These are phyloP conservation scores for Theocolax elegans DNA, from an alignment of 1,140 invertebrate species.

Conservation along the genomic window DNA sequence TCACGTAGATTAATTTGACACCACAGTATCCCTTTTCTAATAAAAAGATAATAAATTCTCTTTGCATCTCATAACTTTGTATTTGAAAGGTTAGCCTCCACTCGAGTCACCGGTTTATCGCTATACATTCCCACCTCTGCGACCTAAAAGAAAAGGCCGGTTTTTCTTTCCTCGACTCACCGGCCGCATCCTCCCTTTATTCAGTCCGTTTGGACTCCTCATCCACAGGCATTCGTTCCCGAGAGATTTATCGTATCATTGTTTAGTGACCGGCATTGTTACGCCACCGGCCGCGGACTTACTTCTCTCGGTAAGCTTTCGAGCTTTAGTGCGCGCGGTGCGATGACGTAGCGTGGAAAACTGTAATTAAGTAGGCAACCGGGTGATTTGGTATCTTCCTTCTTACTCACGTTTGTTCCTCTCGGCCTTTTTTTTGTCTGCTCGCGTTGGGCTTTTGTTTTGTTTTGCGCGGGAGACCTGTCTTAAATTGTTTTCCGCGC, in stretches of 20 bases:
- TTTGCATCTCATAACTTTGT: no score
- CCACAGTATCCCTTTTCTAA: no score
- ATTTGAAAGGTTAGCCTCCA: no score
- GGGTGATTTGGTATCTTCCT: constrained; percentile 1
- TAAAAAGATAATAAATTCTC: no score
- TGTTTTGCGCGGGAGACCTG: neutral
- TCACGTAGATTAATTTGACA: no score
- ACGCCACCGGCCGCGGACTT: neutral
- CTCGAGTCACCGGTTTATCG: no score
- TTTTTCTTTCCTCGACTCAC: neutral
- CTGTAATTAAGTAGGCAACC: constrained; percentile 21
- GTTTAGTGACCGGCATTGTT: constrained; percentile 19
- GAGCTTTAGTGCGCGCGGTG: constrained; percentile 15
- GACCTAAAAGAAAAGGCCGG: no score
- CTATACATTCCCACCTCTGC: no score
- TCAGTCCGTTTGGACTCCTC: neutral
- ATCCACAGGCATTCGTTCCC: constrained; percentile 10
- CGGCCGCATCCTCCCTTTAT: neutral
- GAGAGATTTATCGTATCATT: constrained; percentile 43
- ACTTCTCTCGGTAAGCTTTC: constrained; percentile 1
- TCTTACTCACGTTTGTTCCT: no score
- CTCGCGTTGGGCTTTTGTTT: neutral
- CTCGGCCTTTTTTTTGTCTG: neutral
- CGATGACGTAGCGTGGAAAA: constrained; percentile 6
- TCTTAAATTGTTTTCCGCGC: constrained; percentile 13